Conservation (phyloP, 2,888 invertebrate genomes). For the Cephus runcator region DNA sequence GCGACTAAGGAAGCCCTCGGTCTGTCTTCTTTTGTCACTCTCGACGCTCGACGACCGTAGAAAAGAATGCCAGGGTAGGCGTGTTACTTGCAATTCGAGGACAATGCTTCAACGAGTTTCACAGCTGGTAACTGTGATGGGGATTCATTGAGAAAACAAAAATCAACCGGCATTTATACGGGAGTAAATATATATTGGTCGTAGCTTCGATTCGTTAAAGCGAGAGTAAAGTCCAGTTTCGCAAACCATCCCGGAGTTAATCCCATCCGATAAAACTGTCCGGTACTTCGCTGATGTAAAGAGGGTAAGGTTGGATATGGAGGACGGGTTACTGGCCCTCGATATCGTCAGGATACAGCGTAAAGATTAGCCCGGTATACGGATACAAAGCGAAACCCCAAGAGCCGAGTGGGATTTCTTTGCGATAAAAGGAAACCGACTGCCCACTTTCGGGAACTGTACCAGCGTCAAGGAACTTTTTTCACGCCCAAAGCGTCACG, state of each 20-base stretch:
- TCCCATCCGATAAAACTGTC: neutral
- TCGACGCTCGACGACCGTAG: conserved; percentile 23
- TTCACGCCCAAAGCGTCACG: neutral
- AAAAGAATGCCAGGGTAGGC: conserved; percentile 28
- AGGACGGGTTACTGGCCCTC: neutral
- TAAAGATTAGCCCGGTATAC: neutral
- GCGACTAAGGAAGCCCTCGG: conserved; percentile 36
- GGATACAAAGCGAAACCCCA: neutral
- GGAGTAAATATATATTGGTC: neutral
- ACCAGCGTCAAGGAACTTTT: neutral
- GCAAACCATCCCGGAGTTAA: neutral
- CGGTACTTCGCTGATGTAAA: neutral
- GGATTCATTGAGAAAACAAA: conserved; percentile 21
- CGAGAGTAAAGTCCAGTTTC: neutral
- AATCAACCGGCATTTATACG: neutral
- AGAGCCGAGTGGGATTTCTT: neutral
- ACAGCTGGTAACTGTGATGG: conserved; percentile 15
- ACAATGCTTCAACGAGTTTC: conserved; percentile 32
- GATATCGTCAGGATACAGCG: neutral
- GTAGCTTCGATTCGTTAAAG: neutral
- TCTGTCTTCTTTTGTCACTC: conserved; percentile 36
- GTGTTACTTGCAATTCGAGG: conserved; percentile 39
- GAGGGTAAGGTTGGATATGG: neutral
- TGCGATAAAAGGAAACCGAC: neutral
- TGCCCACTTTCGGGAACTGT: neutral